Base-by-base conservation (phyloP, 2,797 vertebrate species). In the Craterocephalus amniculus region DNA sequence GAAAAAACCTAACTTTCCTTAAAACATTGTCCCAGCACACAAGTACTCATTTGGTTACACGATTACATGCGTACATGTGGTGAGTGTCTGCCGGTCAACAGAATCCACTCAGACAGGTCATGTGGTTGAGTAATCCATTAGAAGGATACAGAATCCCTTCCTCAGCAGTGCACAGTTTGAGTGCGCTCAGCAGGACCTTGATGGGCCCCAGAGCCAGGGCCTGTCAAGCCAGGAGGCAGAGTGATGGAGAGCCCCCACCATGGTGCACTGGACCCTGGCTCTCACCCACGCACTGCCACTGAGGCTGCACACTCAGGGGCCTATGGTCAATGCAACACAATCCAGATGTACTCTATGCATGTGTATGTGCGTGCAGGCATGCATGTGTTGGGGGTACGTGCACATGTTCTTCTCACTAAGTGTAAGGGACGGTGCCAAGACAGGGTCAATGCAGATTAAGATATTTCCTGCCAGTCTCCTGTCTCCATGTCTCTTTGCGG, bases 241-340 rank as follows among this genome's bases (percentile, higher is more conserved):
- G 93, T 95, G 93, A 95, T 95, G 93, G 91, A 95, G 89, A 91
- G 90, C 79, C 90, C 93, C 85, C 93, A 92, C 92, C 92, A 92
- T 90, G 89, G 91, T 91, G 93, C 90, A 86, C 86, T 80, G 91
- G 91, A 91, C 91, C 87, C 89, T 90, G 87, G 87, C 88, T 91
- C 86, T 93, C 89, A 89, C 92, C 90, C 90, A 90, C 88, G 58
- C 91, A 90, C 86, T 73, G 89, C 89, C 85, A 84, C 89, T 89
- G 86, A 86, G 84, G 88, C 85, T 49, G 78, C 88, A 78, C 89
- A 88, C 88, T 83, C 87, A 74, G 92, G 89, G 86, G 85, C 90
- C 89, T 77, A 36, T 10, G 74, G 85, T 79, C 88, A 84, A 69
- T 76, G 83, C 89, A 92, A 94, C 89, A 84, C 79, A 86, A 91